Conservation (phyloP, 1,140 invertebrate species). For the Trichogramma pretiosum region DNA sequence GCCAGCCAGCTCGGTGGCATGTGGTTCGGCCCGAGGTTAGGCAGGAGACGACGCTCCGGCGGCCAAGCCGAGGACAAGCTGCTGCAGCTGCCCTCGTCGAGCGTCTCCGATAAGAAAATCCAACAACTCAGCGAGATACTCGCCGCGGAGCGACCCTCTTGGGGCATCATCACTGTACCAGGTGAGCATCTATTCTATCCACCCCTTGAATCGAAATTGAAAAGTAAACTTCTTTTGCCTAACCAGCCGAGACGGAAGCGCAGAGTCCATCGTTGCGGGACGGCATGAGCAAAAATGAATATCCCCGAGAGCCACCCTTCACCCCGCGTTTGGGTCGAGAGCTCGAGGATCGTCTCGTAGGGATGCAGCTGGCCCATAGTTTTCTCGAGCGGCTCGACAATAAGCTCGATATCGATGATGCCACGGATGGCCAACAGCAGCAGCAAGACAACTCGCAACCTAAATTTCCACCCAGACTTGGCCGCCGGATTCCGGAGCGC, state of each 20-base stretch:
- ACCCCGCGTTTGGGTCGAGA: conserved; percentile 35
- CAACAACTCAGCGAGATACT: conserved; percentile 21
- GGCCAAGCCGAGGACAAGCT: conserved; percentile 24
- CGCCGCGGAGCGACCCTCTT: conserved; percentile 10
- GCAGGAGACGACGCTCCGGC: conserved; percentile 34
- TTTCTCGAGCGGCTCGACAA: not conserved
- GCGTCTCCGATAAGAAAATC: conserved; percentile 21
- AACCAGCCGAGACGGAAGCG: too few species aligned
- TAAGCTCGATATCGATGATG: too few species aligned
- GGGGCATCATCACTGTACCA: conserved; percentile 29
- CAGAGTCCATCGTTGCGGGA: too few species aligned
- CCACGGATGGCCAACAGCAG: not conserved
- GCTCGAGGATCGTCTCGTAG: conserved; percentile 15
- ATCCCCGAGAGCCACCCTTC: conserved; percentile 26
- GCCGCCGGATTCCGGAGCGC: conserved; percentile 2
- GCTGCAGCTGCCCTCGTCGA: too few species aligned
- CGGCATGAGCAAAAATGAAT: too few species aligned
- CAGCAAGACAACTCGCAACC: not conserved
- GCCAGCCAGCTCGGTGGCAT: conserved; percentile 27
- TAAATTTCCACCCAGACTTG: conserved; percentile 1
- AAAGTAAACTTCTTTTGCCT: not conserved
- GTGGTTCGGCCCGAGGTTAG: conserved; percentile 42
- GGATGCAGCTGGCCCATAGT: not conserved
- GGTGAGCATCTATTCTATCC: conserved; percentile 18
- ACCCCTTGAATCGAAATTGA: too few species aligned